Evolutionary conservation across 2,797 vertebrate species (phyloP).

Genomic region (Epinephelus malabaricus): DNA sequence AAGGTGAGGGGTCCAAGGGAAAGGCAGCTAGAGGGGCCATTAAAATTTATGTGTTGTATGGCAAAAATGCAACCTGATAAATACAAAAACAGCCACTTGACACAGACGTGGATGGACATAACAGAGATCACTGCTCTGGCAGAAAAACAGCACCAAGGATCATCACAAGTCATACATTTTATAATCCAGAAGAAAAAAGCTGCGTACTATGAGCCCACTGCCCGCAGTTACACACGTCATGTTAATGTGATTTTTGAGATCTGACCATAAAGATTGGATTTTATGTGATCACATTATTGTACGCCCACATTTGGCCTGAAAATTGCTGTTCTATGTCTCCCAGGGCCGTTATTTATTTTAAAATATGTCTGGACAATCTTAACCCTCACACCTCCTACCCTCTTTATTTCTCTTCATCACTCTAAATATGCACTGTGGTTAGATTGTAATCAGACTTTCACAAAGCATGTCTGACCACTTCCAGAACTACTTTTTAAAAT

Average conservation of each 20-base stretch:
- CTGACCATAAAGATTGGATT: conserved; percentile 65
- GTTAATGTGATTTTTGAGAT: conserved; percentile 55
- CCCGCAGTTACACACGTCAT: conserved; percentile 45
- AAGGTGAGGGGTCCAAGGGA: conserved; percentile 34
- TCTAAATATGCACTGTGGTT: conserved; percentile 34
- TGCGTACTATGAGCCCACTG: neutral
- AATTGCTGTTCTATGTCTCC: conserved; percentile 43
- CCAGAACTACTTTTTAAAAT: conserved; percentile 8
- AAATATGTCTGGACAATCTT: conserved; percentile 61
- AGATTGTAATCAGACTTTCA: conserved; percentile 44
- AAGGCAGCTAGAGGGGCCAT: conserved; percentile 33
- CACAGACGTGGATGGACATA: conserved; percentile 1
- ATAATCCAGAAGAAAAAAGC: conserved; percentile 20
- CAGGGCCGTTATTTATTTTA: conserved; percentile 62
- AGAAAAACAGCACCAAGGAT: neutral
- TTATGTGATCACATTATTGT: conserved; percentile 67
- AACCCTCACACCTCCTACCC: conserved; percentile 44
- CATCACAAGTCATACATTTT: conserved; percentile 34
- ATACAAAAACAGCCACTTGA: conserved; percentile 46
- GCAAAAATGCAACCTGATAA: conserved; percentile 48
- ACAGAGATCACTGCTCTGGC: neutral
- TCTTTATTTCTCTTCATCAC: conserved; percentile 48
- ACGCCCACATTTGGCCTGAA: conserved; percentile 53
- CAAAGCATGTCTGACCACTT: conserved; percentile 20
- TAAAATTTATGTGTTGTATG: conserved; percentile 51